Conservation (phyloP, 2,113 vertebrate species). For the Sinocyclocheilus anshuiensis region DNA sequence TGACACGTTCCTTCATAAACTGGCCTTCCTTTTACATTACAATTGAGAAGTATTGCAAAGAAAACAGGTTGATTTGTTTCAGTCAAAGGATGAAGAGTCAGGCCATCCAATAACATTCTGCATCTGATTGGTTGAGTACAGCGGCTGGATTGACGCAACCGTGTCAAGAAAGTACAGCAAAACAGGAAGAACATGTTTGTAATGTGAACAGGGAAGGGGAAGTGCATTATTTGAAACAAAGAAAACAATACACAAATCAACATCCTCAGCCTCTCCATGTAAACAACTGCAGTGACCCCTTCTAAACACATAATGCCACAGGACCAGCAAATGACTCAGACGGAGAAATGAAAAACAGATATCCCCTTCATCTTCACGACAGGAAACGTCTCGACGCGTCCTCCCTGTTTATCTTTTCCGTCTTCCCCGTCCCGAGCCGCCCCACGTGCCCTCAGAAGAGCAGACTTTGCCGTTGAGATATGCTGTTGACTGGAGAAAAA, state of each 20-base stretch:
- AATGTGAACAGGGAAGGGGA: conserved; percentile 33
- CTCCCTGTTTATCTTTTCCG: conserved; percentile 8
- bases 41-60: conserved; percentile 18
- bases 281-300: conserved; percentile 54
- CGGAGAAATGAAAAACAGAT: conserved; percentile 52
- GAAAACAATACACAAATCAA: conserved; percentile 37
- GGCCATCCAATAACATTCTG: not conserved
- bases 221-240: conserved; percentile 50
- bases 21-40: conserved; percentile 26
- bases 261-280: conserved; percentile 42
- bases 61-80: not conserved
- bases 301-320: conserved; percentile 46
- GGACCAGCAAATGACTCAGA: conserved; percentile 20
- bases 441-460: conserved; percentile 64
- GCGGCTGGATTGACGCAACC: not conserved
- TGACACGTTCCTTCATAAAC: conserved; percentile 33
- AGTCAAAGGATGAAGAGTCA: not conserved
- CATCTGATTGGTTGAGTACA: not conserved
- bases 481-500: conserved; percentile 68
- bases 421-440: not conserved
- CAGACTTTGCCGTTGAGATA: conserved; percentile 69
- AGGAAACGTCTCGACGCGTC: conserved; percentile 41
- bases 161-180: not conserved
- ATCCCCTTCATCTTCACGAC: conserved; percentile 59
- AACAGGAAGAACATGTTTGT: conserved; percentile 28